Conservation (phyloP, 2,888 invertebrate genomes). For the Bhutanitis thaidina region DNA sequence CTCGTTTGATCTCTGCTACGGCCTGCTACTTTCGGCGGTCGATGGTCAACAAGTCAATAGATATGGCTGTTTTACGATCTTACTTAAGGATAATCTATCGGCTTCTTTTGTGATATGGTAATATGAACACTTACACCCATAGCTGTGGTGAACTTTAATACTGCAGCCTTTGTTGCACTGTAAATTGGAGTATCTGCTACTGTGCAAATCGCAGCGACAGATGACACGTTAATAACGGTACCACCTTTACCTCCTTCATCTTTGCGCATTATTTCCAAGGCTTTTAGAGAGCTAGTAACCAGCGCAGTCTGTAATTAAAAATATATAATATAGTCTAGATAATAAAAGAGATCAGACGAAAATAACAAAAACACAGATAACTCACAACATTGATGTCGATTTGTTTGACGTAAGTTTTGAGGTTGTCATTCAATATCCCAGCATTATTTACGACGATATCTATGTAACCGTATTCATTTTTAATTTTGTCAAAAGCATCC, state of each 20-base stretch:
- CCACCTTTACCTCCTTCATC: constrained; percentile 45
- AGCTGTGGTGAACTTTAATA: constrained; percentile 38
- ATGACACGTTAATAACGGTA: constrained; percentile 45
- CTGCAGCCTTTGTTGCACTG: constrained; percentile 38
- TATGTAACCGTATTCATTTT: constrained; percentile 36
- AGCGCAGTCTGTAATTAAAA: constrained; percentile 41
- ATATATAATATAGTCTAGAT: too few species aligned
- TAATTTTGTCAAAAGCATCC: constrained; percentile 33
- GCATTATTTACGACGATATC: constrained; percentile 46
- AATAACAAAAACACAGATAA: constrained; percentile 5
- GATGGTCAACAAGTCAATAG: too few species aligned
- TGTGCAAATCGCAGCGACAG: constrained; percentile 32
- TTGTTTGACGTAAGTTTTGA: constrained; percentile 33
- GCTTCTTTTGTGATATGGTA: too few species aligned
- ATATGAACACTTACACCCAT: constrained; percentile 33
- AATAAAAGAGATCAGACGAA: constrained; percentile 1
- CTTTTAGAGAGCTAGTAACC: constrained; percentile 38
- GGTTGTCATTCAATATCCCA: constrained; percentile 42
- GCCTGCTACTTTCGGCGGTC: too few species aligned
- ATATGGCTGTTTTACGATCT: too few species aligned
- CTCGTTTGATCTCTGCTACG: too few species aligned
- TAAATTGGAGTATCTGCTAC: constrained; percentile 37
- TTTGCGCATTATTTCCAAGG: constrained; percentile 42
- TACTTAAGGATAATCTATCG: too few species aligned
- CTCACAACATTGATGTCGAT: constrained; percentile 48